Base-by-base conservation (phyloP, 2,113 vertebrate species). In the Atherinomorus stipes region DNA sequence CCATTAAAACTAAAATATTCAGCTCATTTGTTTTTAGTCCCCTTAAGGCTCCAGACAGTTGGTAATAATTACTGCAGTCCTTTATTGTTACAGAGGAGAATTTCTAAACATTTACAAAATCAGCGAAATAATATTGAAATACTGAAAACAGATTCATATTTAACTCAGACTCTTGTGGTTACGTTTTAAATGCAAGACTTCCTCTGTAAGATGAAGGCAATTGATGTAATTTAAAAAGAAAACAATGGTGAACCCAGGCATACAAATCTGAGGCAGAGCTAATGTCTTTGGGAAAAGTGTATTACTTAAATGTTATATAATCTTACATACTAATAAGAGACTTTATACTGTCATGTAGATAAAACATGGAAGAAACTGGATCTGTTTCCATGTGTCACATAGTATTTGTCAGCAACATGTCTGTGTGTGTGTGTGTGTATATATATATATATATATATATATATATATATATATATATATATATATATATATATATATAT, bases 51-150 rank as follows among this genome's bases (percentile, higher is more conserved):
- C 37, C 52, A 58, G 4, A 81, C 16, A 34, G 65, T 49, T 38
- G 1, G 11, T 12, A 51, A 53, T 53, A 57, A 79, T 76, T 52
- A 74, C 21, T 18, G 37, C 4, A 63, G 37, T 65, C 28, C 53
- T 88, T 88, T 86, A 83, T 81, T 80, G 26, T 49, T 67, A 45
- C 1, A 11, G 58, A 76, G 34, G 40, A 65, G 45, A 69, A 71
- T 52, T 45, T 62, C 61, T 70, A 16, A 79, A 62, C 19, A 38
- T 53, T 49, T 44, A 61, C 10, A 70, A 74, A 65, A 26, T 12
- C 59, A 65, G 18, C 21, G 47, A 73, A 73, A 31, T 18, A 4
- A 22, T 40, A 54, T n/a, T 38, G 12, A 47, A 64, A 37, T 2
- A n/a, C 57, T 62, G 19, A 51, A 57, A 60, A 73, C 7, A 47